Evolutionary conservation across 2,113 vertebrate genomes (phyloP).

Genomic region (Monarcha castaneiventris): DNA sequence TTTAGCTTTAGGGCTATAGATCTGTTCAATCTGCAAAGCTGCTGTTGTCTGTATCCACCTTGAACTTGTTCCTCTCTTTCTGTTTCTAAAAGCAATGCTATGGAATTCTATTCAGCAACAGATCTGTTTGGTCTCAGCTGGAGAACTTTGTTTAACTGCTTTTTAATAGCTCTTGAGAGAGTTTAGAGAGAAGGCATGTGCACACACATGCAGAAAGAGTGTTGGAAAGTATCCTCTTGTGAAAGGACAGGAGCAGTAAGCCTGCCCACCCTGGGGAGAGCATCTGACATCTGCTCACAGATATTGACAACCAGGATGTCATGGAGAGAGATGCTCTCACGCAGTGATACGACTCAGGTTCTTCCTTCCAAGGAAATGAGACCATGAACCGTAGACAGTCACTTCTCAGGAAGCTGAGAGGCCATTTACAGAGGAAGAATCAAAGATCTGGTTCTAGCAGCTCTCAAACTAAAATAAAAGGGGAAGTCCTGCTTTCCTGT

Average conservation of each 20-base stretch:
- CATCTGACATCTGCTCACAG: not conserved
- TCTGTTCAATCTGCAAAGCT: not conserved
- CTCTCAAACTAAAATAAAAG: not conserved
- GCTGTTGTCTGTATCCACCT: not conserved
- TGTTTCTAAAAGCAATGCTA: not conserved
- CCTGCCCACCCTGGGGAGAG: not conserved
- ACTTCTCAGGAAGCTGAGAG: not conserved
- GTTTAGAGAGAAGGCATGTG: not conserved
- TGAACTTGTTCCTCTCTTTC: not conserved
- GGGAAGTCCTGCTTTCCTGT: not conserved
- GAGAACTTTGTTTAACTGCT: not conserved
- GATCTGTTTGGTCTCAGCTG: not conserved
- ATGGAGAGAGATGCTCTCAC: not conserved
- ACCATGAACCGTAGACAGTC: not conserved
- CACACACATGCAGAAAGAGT: not conserved
- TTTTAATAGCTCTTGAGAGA: not conserved
- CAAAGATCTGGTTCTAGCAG: not conserved
- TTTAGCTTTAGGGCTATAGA: not conserved
- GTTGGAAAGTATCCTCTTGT: not conserved
- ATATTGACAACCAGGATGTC: fast-evolving
- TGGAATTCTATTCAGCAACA: constrained; percentile 16
- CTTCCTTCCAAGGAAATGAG: not conserved
- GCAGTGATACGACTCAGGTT: not conserved
- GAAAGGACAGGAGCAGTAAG: not conserved
- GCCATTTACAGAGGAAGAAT: not conserved